A percentile compares a stretch with the other conserved stretches of the same genome.
These are phyloP conservation scores for Streptopelia turtur DNA, from an alignment of 2,797 vertebrate genomes.

Conservation along the genomic window DNA sequence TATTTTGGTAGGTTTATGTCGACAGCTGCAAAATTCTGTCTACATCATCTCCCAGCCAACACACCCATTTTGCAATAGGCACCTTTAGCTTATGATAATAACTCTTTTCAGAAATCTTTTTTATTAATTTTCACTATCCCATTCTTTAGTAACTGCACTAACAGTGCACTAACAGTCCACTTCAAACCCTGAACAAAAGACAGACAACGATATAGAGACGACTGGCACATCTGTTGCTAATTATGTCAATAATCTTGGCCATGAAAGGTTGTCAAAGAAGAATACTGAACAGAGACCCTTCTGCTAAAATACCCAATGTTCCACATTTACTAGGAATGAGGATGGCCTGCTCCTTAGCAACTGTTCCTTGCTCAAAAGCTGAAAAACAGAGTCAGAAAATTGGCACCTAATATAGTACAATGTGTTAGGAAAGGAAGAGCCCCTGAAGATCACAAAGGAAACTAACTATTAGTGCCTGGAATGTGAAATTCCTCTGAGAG, in stretches of 20 bases:
- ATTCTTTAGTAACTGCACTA: neutral
- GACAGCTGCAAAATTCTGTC: neutral
- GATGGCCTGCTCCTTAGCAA: conserved; percentile 27
- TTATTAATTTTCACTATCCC: neutral
- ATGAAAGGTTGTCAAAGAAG: neutral
- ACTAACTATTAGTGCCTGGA: neutral
- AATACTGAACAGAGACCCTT: neutral
- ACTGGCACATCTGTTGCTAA: neutral
- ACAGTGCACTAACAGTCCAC: neutral
- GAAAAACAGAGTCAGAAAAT: neutral
- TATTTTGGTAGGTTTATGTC: neutral
- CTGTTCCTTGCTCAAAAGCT: neutral
- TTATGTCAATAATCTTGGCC: neutral
- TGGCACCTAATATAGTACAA: neutral
- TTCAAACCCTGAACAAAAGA: neutral
- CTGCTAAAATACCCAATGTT: conserved; percentile 22
- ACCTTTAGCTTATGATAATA: neutral
- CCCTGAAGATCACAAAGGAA: conserved; percentile 45
- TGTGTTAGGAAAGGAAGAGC: neutral
- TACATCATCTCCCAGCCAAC: neutral
- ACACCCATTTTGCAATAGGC: neutral
- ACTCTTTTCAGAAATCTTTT: neutral
- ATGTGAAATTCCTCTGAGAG: conserved; percentile 10
- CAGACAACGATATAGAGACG: neutral
- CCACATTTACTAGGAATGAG: neutral